Conservation (phyloP, 2,113 vertebrate genomes). For the Tetrax tetrax region DNA sequence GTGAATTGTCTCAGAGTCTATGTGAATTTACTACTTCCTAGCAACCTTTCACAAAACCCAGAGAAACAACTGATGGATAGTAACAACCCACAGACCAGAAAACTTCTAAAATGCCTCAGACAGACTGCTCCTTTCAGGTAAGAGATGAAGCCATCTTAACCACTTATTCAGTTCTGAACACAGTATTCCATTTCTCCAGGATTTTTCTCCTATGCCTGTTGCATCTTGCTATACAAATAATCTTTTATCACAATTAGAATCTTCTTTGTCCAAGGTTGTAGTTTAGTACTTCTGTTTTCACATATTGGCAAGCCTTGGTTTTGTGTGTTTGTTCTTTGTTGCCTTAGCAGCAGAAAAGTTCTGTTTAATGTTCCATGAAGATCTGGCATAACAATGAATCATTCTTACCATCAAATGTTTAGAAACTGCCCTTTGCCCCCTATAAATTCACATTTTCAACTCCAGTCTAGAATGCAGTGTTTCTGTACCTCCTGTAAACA, state of each 20-base stretch:
- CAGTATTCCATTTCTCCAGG: not conserved
- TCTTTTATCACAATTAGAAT: not conserved
- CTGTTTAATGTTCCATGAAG: conserved; percentile 45
- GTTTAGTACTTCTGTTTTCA: not conserved
- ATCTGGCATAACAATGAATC: conserved; percentile 22
- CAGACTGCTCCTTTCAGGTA: not conserved
- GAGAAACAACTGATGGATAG: not conserved
- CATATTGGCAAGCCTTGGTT: not conserved
- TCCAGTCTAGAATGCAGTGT: not conserved
- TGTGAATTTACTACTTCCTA: not conserved
- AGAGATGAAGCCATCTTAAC: not conserved
- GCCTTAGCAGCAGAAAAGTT: conserved; percentile 35
- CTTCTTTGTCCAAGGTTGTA: not conserved
- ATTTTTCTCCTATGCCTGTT: not conserved
- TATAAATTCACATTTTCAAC: not conserved
- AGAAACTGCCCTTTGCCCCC: not conserved
- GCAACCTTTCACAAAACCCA: not conserved
- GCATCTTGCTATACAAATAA: not conserved
- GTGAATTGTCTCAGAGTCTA: not conserved
- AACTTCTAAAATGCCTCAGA: not conserved
- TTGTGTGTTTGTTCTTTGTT: conserved; percentile 41
- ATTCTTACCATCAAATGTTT: not conserved
- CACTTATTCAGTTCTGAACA: not conserved
- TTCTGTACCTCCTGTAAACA: conserved; percentile 8
- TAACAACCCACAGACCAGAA: not conserved